These are phyloP conservation scores for Amorpha juglandis DNA, from an alignment of 2,888 invertebrate species.

Conservation along the genomic window DNA sequence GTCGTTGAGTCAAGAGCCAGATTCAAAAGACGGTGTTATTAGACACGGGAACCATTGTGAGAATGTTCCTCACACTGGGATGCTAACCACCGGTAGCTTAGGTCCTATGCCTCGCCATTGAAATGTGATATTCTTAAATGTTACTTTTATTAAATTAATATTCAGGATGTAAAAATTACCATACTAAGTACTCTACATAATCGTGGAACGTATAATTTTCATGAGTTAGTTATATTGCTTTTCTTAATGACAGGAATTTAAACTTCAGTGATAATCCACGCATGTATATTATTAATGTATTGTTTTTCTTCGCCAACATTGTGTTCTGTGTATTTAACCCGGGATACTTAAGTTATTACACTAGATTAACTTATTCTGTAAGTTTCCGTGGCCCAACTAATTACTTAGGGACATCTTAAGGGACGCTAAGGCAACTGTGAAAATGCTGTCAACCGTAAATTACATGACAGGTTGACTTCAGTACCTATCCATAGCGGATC, in stretches of 20 bases:
- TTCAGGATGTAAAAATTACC: too few species aligned
- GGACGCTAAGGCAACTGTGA: constrained; percentile 39
- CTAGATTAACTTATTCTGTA: constrained; percentile 38
- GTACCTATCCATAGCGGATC: constrained; percentile 34
- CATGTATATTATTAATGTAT: constrained; percentile 5
- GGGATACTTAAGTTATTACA: constrained; percentile 28
- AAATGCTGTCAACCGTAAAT: constrained; percentile 42
- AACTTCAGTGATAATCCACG: background rate
- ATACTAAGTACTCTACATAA: too few species aligned
- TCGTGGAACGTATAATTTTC: too few species aligned
- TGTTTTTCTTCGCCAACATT: background rate
- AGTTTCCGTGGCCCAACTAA: constrained; percentile 42
- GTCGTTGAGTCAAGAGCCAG: too few species aligned
- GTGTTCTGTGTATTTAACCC: background rate
- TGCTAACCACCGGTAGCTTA: too few species aligned
- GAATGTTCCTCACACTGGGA: too few species aligned
- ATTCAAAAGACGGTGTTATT: too few species aligned
- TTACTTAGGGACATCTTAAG: constrained; percentile 44
- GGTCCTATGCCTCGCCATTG: too few species aligned
- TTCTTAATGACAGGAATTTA: background rate
- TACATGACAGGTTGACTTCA: constrained; percentile 44
- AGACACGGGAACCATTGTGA: too few species aligned
- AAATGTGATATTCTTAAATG: too few species aligned
- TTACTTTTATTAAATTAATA: too few species aligned
- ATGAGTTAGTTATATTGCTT: background rate